Evolutionary conservation across 1,140 invertebrate genomes (phyloP).

Genomic region (Drosophila nikananu): DNA sequence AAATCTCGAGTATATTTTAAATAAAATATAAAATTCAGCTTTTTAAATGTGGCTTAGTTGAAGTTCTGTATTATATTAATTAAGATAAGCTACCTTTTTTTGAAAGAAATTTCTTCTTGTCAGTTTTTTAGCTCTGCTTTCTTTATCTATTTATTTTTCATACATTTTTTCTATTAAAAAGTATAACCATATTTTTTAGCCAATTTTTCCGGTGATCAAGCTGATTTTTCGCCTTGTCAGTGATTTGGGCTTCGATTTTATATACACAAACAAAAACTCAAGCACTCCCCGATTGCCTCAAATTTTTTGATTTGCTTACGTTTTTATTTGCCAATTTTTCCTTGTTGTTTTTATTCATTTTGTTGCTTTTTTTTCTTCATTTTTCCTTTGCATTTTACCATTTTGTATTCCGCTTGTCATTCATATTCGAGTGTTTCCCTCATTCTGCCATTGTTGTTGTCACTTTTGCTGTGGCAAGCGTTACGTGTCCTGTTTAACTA

Average conservation of each 20-base stretch:
- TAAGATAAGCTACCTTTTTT: neutral
- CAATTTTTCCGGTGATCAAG: neutral
- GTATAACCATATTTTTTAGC: neutral
- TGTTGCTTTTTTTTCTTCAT: conserved; percentile 1
- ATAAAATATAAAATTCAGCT: neutral
- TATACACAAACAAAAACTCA: conserved; percentile 12
- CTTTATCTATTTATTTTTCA: neutral
- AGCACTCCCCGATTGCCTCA: conserved; percentile 16
- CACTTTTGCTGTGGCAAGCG: conserved; percentile 70
- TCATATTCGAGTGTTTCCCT: conserved; percentile 67
- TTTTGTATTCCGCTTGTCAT: conserved; percentile 54
- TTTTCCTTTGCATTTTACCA: conserved; percentile 21
- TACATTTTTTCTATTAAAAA: neutral
- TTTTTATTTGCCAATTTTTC: conserved; percentile 45
- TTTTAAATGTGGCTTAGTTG: neutral
- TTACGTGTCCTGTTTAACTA: conserved; percentile 77
- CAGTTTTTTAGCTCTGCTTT: neutral
- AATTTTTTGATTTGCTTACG: conserved; percentile 49
- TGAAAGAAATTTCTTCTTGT: neutral
- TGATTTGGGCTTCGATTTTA: neutral
- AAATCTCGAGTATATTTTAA: no score
- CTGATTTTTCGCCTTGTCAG: conserved; percentile 2
- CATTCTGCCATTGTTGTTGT: conserved; percentile 37
- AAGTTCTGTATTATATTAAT: neutral
- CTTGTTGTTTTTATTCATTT: conserved; percentile 4